Percentiles rank a stretch among this genome's conserved stretches.
Evolutionary conservation across 2,888 invertebrate species (phyloP).

Genomic region (Zele albiditarsus): DNA sequence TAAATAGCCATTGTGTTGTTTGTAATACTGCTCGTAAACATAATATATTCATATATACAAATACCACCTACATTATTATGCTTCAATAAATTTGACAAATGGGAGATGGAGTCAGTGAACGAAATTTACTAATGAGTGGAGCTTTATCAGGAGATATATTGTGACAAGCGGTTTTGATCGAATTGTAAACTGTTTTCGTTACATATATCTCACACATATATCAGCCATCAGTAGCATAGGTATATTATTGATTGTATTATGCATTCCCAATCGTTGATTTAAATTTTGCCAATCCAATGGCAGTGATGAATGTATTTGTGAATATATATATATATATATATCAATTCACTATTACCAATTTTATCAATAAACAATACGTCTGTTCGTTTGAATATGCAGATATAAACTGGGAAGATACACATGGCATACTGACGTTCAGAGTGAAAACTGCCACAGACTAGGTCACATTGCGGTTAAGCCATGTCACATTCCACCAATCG

Average conservation of each 20-base stretch:
- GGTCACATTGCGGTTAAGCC: slow-evolving; percentile 18
- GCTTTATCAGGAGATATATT: slow-evolving; percentile 21
- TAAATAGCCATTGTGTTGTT: not conserved
- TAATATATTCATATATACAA: not conserved
- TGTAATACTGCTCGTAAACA: not conserved
- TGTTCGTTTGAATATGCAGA: too few relatives aligned
- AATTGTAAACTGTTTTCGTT: slow-evolving; percentile 28
- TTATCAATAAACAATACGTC: not conserved
- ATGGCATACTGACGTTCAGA: slow-evolving; percentile 17
- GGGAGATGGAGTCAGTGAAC: not conserved
- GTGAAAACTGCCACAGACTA: slow-evolving; percentile 18
- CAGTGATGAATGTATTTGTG: not conserved
- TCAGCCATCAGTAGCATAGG: too few relatives aligned
- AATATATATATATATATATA: not conserved
- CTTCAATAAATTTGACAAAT: slow-evolving; percentile 10
- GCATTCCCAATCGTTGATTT: not conserved
- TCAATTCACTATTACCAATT: not conserved
- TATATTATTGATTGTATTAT: not conserved
- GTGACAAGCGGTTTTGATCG: slow-evolving; percentile 23
- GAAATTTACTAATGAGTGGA: slow-evolving; percentile 23
- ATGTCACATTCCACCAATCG: slow-evolving; percentile 26
- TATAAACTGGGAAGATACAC: not conserved
- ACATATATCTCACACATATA: slow-evolving; percentile 1
- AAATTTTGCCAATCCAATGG: not conserved
- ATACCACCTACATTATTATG: not conserved